phyloP scores from a whole-genome alignment of 2,888 invertebrate genomes.

The Sepioteuthis lessoniana region DNA sequence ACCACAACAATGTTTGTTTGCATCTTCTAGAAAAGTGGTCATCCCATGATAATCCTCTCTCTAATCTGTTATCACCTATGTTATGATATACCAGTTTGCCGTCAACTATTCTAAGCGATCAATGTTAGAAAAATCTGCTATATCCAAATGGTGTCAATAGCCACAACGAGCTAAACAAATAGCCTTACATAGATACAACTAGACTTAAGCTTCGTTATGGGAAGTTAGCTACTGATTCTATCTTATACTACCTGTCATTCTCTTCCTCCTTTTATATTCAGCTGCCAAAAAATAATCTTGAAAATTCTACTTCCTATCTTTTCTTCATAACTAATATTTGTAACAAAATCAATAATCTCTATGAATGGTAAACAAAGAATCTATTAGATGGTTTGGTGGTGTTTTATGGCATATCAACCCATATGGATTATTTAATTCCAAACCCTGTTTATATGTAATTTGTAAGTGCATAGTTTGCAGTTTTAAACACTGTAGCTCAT shows the following conservation, averaged over 20 bases:
- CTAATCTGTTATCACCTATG: too few relatives aligned
- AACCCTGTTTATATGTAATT: too few relatives aligned
- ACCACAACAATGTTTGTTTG: too few relatives aligned
- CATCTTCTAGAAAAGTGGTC: too few relatives aligned
- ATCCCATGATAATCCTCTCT: too few relatives aligned
- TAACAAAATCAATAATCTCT: background rate
- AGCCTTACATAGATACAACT: background rate
- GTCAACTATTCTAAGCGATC: too few relatives aligned
- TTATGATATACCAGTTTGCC: too few relatives aligned
- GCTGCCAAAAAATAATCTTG: background rate
- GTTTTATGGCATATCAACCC: too few relatives aligned
- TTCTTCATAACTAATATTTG: background rate
- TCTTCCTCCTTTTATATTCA: background rate
- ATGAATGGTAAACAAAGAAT: background rate
- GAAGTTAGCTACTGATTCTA: background rate
- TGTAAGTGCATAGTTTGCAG: too few relatives aligned
- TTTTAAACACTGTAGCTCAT: too few relatives aligned
- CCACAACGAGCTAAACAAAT: background rate
- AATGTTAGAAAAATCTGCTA: background rate
- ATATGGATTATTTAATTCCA: too few relatives aligned
- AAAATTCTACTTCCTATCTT: background rate
- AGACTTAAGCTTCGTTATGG: background rate
- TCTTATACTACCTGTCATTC: background rate
- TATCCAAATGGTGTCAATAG: background rate
- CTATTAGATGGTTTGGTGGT: too few relatives aligned